Evolutionary conservation across 1,140 invertebrate genomes (phyloP).

Genomic region (Riptortus pedestris): DNA sequence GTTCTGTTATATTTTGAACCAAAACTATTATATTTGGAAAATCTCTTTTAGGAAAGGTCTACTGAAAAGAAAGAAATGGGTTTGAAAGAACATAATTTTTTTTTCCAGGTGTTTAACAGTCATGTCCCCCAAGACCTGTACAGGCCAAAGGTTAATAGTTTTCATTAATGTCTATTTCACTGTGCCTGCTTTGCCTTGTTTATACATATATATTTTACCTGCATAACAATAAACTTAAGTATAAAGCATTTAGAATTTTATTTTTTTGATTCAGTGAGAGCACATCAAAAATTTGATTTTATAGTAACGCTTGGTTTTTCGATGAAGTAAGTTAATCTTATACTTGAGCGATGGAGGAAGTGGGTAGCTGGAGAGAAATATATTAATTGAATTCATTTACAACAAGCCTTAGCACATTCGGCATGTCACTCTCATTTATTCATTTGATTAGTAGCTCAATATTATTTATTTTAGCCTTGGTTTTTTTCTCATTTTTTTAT

Average conservation of each 20-base stretch:
- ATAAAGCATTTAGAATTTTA: background rate
- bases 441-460: background rate
- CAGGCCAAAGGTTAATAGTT: constrained; percentile 66
- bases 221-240: background rate
- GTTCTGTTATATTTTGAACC: background rate
- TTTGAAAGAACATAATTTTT: constrained; percentile 26
- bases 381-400: background rate
- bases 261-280: background rate
- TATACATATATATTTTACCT: background rate
- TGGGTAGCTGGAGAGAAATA: background rate
- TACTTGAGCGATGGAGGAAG: background rate
- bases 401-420: background rate
- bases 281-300: background rate
- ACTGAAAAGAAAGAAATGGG: background rate
- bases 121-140: constrained; percentile 80
- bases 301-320: background rate
- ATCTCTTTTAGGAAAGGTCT: background rate
- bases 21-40: background rate
- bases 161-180: constrained; percentile 18
- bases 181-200: constrained; percentile 21
- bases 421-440: background rate
- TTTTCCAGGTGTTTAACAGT: constrained; percentile 80
- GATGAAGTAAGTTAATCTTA: background rate
- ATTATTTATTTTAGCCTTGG: too few relatives aligned
- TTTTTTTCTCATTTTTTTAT: background rate